Percentiles rank a stretch among this genome's conserved stretches.
These are phyloP conservation scores for Myotis planiceps DNA, from an alignment of 2,797 vertebrate genomes.

Conservation along the genomic window DNA sequence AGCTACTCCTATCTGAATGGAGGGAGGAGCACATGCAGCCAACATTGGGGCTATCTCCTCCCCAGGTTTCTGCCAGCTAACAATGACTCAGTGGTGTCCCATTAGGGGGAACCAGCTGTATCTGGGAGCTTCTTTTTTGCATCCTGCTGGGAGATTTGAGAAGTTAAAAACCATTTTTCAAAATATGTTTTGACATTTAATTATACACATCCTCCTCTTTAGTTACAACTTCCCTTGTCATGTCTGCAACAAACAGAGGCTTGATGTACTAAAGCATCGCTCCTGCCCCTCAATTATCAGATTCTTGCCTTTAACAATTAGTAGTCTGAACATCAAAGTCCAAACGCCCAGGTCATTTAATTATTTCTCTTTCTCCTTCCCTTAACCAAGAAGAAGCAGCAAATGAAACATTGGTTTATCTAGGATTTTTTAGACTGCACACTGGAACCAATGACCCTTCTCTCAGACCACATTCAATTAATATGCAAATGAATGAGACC, in stretches of 20 bases:
- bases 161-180: constrained; percentile 62
- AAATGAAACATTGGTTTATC: constrained; percentile 59
- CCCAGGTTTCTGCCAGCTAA: neutral
- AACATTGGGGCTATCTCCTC: fast-evolving
- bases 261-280: neutral
- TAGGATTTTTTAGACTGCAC: constrained; percentile 21
- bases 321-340: constrained; percentile 28
- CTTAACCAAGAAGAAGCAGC: constrained; percentile 52
- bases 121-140: constrained; percentile 32
- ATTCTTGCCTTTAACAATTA: constrained; percentile 59
- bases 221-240: constrained; percentile 42
- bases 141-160: constrained; percentile 40
- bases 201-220: constrained; percentile 48
- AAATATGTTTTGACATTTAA: constrained; percentile 69
- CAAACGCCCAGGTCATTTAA: constrained; percentile 58
- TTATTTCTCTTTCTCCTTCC: constrained; percentile 63
- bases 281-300: neutral
- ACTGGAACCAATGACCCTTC: constrained; percentile 64
- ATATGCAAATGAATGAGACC: constrained; percentile 73
- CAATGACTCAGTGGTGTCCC: neutral
- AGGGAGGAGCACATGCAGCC: neutral
- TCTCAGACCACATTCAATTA: constrained; percentile 77
- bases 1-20: neutral
- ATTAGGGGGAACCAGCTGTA: neutral
- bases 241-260: neutral